Evolutionary conservation across 1,140 invertebrate species (phyloP).

Genomic region (Diachasmimorpha longicaudata): DNA sequence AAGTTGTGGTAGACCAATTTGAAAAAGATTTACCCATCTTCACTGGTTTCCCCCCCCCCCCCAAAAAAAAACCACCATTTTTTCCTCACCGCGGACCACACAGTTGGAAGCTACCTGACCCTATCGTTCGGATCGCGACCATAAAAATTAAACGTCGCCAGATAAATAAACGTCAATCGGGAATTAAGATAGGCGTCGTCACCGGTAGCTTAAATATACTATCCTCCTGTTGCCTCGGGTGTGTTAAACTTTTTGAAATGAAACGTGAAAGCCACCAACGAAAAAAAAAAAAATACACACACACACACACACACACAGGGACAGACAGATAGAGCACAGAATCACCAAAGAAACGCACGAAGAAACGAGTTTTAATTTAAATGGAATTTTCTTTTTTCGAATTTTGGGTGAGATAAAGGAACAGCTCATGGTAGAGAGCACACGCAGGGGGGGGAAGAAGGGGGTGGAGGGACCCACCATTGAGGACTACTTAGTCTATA

Average conservation of each 20-base stretch:
- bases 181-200: constrained; percentile 60
- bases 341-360: not conserved
- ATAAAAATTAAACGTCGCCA: constrained; percentile 61
- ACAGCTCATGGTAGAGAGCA: not conserved
- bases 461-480: not conserved
- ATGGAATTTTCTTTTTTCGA: constrained; percentile 20
- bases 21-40: not conserved
- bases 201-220: constrained; percentile 30
- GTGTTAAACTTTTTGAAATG: constrained; percentile 3
- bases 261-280: not conserved
- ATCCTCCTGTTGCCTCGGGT: not conserved
- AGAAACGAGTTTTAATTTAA: constrained; percentile 19
- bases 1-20: not conserved
- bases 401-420: constrained; percentile 14
- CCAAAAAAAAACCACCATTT: not conserved
- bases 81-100: constrained; percentile 28
- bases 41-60: not conserved
- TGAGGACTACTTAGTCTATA: constrained; percentile 6
- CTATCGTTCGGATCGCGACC: constrained; percentile 52
- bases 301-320: no score
- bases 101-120: constrained; percentile 34
- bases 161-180: constrained; percentile 62
- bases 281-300: not conserved
- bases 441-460: not conserved
- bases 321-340: no score